A percentile compares a stretch with the other conserved stretches of the same genome.
Evolutionary conservation across 2,797 vertebrate species (phyloP).

Genomic region (Pseudomugil tenellus): DNA sequence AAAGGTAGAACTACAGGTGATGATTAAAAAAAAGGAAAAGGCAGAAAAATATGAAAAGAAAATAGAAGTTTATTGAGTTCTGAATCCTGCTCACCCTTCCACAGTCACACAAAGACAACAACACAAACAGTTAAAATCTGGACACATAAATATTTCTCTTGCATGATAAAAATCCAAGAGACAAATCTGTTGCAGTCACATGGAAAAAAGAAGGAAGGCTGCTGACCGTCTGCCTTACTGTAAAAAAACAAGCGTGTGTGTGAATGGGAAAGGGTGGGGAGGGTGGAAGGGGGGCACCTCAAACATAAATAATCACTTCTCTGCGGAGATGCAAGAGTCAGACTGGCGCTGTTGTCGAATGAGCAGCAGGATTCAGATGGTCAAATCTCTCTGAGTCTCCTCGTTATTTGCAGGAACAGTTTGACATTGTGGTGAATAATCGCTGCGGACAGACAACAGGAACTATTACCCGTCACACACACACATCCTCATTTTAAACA

Average conservation of each 20-base stretch:
- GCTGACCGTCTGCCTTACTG: conserved; percentile 11
- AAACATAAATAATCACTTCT: conserved; percentile 68
- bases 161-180: conserved; percentile 53
- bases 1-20: background rate
- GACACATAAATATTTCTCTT: conserved; percentile 70
- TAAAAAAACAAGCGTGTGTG: conserved; percentile 42
- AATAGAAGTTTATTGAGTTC: conserved; percentile 86
- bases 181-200: conserved; percentile 52
- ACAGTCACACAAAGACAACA: conserved; percentile 71
- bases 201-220: conserved; percentile 16
- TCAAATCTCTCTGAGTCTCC: conserved; percentile 55
- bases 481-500: background rate
- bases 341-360: conserved; percentile 59
- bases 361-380: conserved; percentile 67
- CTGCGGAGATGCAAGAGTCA: conserved; percentile 42
- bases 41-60: conserved; percentile 75
- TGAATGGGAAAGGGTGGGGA: conserved; percentile 9
- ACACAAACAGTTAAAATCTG: conserved; percentile 70
- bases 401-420: conserved; percentile 20
- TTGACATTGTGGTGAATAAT: conserved; percentile 24
- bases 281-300: conserved; percentile 37
- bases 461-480: background rate
- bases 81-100: conserved; percentile 79
- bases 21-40: background rate
- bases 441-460: background rate